Conservation (phyloP, 92 coral and sea anemone species). For the Plumapathes pennacea region DNA sequence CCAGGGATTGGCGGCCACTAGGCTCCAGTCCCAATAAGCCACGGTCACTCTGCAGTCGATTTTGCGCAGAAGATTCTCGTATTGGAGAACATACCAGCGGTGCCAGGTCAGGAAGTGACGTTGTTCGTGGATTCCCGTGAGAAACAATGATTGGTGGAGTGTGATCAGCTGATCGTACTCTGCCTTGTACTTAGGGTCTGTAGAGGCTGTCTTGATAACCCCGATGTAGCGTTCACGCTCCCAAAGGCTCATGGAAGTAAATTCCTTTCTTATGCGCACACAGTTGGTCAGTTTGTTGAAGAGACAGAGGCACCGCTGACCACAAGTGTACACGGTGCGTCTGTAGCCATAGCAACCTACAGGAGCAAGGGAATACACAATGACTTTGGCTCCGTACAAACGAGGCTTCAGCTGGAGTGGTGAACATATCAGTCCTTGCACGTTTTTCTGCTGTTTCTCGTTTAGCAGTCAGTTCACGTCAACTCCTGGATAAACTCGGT, state of each 20-base stretch:
- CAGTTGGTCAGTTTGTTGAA: slow-evolving; percentile 44
- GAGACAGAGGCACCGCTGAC: slow-evolving; percentile 51
- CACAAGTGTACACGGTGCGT: slow-evolving; percentile 21
- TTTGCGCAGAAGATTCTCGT: slow-evolving; percentile 45
- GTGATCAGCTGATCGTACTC: slow-evolving; percentile 64
- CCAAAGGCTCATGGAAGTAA: slow-evolving; percentile 45
- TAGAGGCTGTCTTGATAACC: slow-evolving; percentile 35
- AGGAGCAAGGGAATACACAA: no score
- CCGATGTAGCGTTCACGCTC: slow-evolving; percentile 50
- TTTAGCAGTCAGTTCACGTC: no score
- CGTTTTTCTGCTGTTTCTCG: no score
- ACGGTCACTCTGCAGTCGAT: slow-evolving; percentile 51
- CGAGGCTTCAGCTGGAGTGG: no score
- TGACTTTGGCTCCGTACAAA: no score
- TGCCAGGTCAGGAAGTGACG: slow-evolving; percentile 55
- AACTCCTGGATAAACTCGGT: no score
- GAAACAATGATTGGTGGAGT: slow-evolving; percentile 36
- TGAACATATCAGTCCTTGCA: no score
- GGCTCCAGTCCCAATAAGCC: slow-evolving; percentile 64
- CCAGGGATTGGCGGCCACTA: slow-evolving; percentile 34
- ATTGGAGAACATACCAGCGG: slow-evolving; percentile 50
- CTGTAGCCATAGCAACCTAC: no score
- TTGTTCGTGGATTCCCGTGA: slow-evolving; percentile 23
- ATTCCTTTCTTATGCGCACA: slow-evolving; percentile 56
- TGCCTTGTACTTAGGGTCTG: slow-evolving; percentile 33